Evolutionary conservation across 2,797 vertebrate genomes (phyloP).

Genomic region (Amblyopsis hoosieri): DNA sequence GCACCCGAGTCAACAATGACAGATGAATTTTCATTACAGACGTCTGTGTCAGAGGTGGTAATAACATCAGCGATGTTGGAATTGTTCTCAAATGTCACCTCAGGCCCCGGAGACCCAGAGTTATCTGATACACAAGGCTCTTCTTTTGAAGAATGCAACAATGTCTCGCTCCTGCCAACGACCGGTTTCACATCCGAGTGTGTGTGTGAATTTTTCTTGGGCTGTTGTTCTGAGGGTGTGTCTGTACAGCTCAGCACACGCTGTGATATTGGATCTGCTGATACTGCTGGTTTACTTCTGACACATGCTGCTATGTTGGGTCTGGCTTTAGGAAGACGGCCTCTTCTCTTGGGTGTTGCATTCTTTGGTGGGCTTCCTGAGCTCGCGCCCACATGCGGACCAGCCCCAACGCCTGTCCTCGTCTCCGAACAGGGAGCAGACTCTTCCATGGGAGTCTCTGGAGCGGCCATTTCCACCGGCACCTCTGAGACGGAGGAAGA

Average conservation of each 20-base stretch:
- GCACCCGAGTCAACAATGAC: background rate
- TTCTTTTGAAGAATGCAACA: background rate
- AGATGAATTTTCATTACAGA: conserved; percentile 5
- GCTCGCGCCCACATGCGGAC: background rate
- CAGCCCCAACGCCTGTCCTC: conserved; percentile 2
- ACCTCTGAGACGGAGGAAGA: background rate
- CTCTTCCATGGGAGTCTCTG: too few relatives aligned
- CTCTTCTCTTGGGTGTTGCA: conserved; percentile 28
- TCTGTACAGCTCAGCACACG: background rate
- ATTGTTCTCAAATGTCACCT: too few relatives aligned
- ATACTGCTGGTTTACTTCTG: conserved; percentile 23
- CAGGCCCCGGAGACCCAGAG: too few relatives aligned
- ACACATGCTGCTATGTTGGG: conserved; percentile 39
- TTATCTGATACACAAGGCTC: background rate
- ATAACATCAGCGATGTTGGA: too few relatives aligned
- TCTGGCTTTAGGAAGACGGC: conserved; percentile 47
- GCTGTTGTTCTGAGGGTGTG: conserved; percentile 17
- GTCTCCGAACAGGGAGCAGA: conserved; percentile 1
- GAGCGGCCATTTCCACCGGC: too few relatives aligned
- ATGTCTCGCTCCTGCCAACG: background rate
- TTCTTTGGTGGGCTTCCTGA: conserved; percentile 22
- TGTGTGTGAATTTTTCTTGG: background rate
- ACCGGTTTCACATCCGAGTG: background rate
- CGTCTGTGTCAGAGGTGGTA: background rate
- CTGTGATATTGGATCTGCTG: conserved; percentile 2